These are phyloP conservation scores for Rosalia funebris DNA, from an alignment of 2,888 invertebrate genomes.

Conservation along the genomic window DNA sequence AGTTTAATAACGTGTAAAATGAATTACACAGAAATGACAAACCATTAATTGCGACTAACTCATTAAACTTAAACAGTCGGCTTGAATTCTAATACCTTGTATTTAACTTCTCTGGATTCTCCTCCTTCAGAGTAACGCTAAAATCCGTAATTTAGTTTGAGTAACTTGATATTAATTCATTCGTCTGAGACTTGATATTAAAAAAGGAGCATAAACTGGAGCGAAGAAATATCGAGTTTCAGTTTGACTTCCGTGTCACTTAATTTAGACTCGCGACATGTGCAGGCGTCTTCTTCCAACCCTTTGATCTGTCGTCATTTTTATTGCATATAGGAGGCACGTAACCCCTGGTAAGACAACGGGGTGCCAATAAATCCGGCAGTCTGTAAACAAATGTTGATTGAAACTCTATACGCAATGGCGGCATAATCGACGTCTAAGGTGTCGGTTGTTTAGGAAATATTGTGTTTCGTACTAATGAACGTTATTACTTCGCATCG, in stretches of 20 bases:
- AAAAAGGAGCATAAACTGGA: constrained; percentile 6
- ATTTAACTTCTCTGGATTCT: constrained; percentile 10
- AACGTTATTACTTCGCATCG: no score
- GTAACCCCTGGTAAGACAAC: not conserved
- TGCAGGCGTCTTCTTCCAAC: constrained; percentile 19
- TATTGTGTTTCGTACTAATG: not conserved
- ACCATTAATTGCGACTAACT: constrained; percentile 13
- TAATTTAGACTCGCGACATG: constrained; percentile 18
- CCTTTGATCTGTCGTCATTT: constrained; percentile 20
- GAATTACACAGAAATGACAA: constrained; percentile 5
- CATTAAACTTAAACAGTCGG: constrained; percentile 11
- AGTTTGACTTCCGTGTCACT: constrained; percentile 20
- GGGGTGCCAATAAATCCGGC: constrained; percentile 10
- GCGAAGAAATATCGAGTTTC: constrained; percentile 13
- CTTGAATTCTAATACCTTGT: constrained; percentile 9
- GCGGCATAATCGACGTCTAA: not conserved
- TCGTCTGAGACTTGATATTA: constrained; percentile 8
- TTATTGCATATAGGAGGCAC: constrained; percentile 6
- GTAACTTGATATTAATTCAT: constrained; percentile 15
- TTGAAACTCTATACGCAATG: not conserved
- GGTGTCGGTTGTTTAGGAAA: not conserved
- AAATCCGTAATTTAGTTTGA: constrained; percentile 12
- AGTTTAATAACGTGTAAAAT: no score
- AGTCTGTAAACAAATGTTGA: not conserved
- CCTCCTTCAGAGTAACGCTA: not conserved